These are phyloP conservation scores for Spinus pinus DNA, from an alignment of 2,797 vertebrate species.

Conservation along the genomic window DNA sequence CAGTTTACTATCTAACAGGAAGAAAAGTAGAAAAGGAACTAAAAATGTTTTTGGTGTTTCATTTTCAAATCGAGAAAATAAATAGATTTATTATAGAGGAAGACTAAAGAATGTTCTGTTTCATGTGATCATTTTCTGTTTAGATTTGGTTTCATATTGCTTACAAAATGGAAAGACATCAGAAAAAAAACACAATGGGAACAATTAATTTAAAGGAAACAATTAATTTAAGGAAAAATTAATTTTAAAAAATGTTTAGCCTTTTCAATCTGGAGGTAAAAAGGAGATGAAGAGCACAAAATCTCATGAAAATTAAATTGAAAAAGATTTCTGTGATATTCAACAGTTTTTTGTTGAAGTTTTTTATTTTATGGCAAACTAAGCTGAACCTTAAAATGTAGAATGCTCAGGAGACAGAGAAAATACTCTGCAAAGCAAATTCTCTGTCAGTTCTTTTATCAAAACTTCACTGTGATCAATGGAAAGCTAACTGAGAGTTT, in stretches of 20 bases:
- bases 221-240: neutral
- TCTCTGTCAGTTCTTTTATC: neutral
- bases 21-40: neutral
- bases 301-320: neutral
- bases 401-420: neutral
- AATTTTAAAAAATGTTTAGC: accelerated
- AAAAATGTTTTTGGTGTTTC: neutral
- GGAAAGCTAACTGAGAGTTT: neutral
- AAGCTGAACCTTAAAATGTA: neutral
- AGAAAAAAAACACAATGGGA: neutral
- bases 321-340: neutral
- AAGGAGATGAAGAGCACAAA: neutral
- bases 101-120: neutral
- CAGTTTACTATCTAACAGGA: neutral
- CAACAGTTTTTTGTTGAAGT: neutral
- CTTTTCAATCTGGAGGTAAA: neutral
- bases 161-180: neutral
- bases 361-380: neutral
- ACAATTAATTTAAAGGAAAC: too few species aligned
- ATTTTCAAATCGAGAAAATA: neutral
- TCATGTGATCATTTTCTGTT: neutral
- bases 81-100: neutral
- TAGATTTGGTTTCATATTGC: neutral
- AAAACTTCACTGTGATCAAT: neutral
- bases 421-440: neutral